Percentiles rank a stretch among this genome's conserved stretches.
phyloP scores from a whole-genome alignment of 2,888 invertebrate species.

The Dorcus parallelipipedus region DNA sequence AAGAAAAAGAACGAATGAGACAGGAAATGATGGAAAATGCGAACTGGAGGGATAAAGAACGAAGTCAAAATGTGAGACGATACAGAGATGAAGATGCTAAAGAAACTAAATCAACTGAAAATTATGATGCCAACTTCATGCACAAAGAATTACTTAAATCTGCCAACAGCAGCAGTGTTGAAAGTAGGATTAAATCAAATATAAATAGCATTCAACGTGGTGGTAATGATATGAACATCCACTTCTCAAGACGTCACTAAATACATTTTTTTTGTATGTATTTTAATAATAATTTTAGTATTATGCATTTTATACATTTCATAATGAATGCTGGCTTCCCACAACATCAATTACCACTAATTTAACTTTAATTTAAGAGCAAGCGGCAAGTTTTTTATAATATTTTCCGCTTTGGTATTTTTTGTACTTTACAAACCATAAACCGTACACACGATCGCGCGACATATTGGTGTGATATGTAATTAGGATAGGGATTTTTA shows the following conservation, averaged over 20 bases:
- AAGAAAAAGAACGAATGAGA: conserved; percentile 67
- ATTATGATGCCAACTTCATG: conserved; percentile 55
- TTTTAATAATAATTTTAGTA: too few relatives aligned
- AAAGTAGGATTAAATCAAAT: conserved; percentile 81
- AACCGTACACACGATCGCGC: too few relatives aligned
- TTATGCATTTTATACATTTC: too few relatives aligned
- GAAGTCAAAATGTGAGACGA: conserved; percentile 60
- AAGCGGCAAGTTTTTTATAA: too few relatives aligned
- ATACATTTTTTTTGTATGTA: too few relatives aligned
- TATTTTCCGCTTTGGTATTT: too few relatives aligned
- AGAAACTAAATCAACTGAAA: conserved; percentile 45
- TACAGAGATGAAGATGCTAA: conserved; percentile 59
- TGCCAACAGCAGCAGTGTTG: conserved; percentile 69
- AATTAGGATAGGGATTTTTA: too few relatives aligned
- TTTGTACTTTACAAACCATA: too few relatives aligned
- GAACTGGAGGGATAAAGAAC: conserved; percentile 62
- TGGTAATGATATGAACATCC: conserved; percentile 73
- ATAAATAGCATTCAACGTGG: conserved; percentile 86
- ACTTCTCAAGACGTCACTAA: conserved; percentile 61
- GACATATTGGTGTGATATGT: too few relatives aligned
- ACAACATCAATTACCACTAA: too few relatives aligned
- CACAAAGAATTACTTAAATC: conserved; percentile 63
- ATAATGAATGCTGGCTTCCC: too few relatives aligned
- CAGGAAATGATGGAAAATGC: conserved; percentile 85
- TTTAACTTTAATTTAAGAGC: too few relatives aligned